Percentiles rank a stretch among this genome's conserved stretches.
Conservation (phyloP, 1,140 invertebrate species). For the Drosophila auraria region DNA sequence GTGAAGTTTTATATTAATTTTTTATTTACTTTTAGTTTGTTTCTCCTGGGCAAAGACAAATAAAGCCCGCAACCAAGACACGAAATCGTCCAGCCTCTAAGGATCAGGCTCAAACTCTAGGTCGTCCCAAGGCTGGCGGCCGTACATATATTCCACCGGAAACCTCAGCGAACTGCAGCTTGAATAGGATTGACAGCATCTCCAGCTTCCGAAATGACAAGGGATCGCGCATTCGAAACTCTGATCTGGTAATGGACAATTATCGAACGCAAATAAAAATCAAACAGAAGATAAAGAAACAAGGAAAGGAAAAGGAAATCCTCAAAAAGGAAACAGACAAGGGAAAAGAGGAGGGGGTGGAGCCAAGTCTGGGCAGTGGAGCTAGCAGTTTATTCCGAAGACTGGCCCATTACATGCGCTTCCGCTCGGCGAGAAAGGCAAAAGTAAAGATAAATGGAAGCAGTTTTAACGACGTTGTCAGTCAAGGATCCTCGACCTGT, state of each 20-base stretch:
- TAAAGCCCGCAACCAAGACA: neutral
- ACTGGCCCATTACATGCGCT: slow-evolving; percentile 6
- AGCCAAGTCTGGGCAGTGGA: neutral
- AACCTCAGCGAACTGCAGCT: neutral
- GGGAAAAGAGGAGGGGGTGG: neutral
- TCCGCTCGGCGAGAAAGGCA: neutral
- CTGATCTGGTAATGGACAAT: slow-evolving; percentile 1
- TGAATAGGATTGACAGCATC: slow-evolving; percentile 28
- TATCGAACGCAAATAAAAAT: neutral
- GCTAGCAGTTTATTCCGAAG: slow-evolving; percentile 6
- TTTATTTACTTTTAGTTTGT: neutral
- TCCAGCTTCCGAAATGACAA: slow-evolving; percentile 9
- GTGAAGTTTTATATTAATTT: too few species aligned
- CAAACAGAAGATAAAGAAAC: neutral
- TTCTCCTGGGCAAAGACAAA: neutral
- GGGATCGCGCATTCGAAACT: neutral
- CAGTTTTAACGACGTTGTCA: neutral
- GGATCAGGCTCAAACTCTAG: neutral
- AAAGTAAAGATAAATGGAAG: neutral
- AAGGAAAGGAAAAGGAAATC: neutral
- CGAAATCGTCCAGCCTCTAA: neutral
- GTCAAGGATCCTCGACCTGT: neutral
- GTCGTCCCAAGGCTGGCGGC: slow-evolving; percentile 5
- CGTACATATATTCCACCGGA: neutral
- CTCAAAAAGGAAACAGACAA: neutral